Evolutionary conservation across 2,113 vertebrate species (phyloP), one percentile per base, ranked within the genome.

Genomic region (Tetraodon nigroviridis): DNA sequence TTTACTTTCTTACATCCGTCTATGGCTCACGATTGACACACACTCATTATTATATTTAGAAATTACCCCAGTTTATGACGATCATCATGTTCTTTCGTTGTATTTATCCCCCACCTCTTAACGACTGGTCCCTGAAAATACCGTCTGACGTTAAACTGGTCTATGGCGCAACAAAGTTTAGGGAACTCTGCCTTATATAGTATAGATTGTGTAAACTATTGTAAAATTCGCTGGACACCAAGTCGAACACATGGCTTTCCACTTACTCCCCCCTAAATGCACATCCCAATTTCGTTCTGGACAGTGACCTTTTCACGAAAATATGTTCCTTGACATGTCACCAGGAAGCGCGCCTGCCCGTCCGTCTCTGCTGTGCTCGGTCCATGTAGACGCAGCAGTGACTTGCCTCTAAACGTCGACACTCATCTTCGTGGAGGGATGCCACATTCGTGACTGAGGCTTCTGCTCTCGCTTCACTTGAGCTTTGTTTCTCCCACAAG

Each of bases 381-480:
- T 18, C 45, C n/a, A 8, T 41, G 21, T 14, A 56, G 55, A 32
- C 46, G 58, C 55, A 60, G 61, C 50, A 4, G 46, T 40, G 29
- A 54, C 60, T 61, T 49, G 44, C 32, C 21, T 48, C 60, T 65
- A 50, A 80, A 71, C 67, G 70, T 80, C 74, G 50, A 66, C 63
- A 16, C 52, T 57, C 63, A 80, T 73, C 71, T 69, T 73, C 49
- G n/a, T 52, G 53, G 62, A 68, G 53, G 44, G 69, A 75, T 6
- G 58, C 58, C 52, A 64, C 60, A 19, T 82, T 81, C 48, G 55
- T 82, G 84, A 84, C 83, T 78, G 78, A 81, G 69, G 73, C 74
- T 62, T 68, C 69, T 61, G 67, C 80, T 86, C 78, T 79, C 55
- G 64, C 84, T 82, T 76, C 73, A 79, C 67, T 87, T 75, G 82